These are phyloP conservation scores for Acanthochromis polyacanthus DNA, from an alignment of 2,113 vertebrate genomes.

Conservation along the genomic window DNA sequence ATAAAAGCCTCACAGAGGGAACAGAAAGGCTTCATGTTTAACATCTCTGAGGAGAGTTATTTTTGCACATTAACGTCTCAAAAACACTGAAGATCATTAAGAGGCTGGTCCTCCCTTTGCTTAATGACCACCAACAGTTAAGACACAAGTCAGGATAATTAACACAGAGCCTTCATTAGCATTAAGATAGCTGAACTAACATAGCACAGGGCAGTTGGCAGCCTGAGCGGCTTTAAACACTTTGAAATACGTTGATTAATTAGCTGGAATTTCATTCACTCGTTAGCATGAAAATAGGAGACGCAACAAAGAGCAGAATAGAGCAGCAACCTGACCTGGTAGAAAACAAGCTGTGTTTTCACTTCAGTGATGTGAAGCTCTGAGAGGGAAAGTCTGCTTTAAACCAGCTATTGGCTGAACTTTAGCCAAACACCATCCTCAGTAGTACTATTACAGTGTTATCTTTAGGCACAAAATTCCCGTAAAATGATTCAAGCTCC, in stretches of 20 bases:
- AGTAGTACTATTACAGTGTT: too few relatives aligned
- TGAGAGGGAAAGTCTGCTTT: neutral
- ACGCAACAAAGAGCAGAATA: neutral
- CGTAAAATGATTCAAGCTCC: too few relatives aligned
- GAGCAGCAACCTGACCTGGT: constrained; percentile 16
- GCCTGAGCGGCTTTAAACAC: constrained; percentile 48
- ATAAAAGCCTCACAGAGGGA: constrained; percentile 1
- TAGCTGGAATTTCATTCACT: constrained; percentile 37
- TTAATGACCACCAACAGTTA: constrained; percentile 61
- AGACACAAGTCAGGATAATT: constrained; percentile 74
- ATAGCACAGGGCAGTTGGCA: constrained; percentile 60
- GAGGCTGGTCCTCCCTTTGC: constrained; percentile 59
- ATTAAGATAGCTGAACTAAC: constrained; percentile 72
- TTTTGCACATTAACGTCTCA: constrained; percentile 29
- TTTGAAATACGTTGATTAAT: constrained; percentile 38
- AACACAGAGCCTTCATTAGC: constrained; percentile 71
- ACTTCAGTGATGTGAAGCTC: constrained; percentile 31
- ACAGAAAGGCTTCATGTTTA: neutral
- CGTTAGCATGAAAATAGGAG: constrained; percentile 60
- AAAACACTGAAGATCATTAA: constrained; percentile 50
- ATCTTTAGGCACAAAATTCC: too few relatives aligned
- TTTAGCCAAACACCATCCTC: too few relatives aligned
- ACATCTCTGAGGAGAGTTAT: constrained; percentile 31
- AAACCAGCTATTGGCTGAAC: neutral
- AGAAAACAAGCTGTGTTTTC: constrained; percentile 43